A percentile compares a stretch with the other conserved stretches of the same genome.
phyloP scores from a whole-genome alignment of 2,797 vertebrate genomes.

The Potorous gilbertii region DNA sequence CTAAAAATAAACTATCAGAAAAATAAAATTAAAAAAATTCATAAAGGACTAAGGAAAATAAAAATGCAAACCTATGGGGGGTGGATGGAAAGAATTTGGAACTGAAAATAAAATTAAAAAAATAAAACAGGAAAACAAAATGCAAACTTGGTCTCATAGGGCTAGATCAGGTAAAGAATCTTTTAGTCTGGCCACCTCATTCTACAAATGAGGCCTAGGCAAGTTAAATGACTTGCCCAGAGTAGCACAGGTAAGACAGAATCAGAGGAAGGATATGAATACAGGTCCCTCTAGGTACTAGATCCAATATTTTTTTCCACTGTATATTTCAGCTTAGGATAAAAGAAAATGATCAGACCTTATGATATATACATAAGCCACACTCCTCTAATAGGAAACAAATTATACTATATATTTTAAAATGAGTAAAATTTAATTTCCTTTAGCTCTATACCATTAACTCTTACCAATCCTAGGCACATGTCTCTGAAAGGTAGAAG shows the following conservation, averaged over 20 bases:
- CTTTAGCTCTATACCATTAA: background rate
- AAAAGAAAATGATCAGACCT: slow-evolving; percentile 21
- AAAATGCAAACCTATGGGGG: background rate
- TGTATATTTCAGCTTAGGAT: background rate
- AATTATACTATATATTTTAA: background rate
- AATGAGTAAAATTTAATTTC: slow-evolving; percentile 11
- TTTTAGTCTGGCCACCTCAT: background rate
- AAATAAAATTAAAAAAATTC: too few species aligned
- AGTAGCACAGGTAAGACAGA: background rate
- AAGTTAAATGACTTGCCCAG: background rate
- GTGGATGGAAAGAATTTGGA: background rate
- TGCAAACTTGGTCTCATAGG: background rate
- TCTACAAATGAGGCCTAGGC: background rate
- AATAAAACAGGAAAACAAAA: background rate
- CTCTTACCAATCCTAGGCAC: slow-evolving; percentile 28
- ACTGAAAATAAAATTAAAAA: background rate
- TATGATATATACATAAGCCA: slow-evolving; percentile 10
- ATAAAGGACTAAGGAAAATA: background rate
- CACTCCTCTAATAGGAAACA: slow-evolving; percentile 3
- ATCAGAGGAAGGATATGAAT: background rate
- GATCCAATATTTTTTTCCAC: background rate
- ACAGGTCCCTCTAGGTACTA: background rate
- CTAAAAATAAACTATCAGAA: too few species aligned
- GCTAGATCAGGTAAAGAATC: background rate
- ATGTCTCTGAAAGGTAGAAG: slow-evolving; percentile 18